Percentiles rank a stretch among this genome's conserved stretches.
These are phyloP conservation scores for Podabrus alpinus DNA, from an alignment of 2,888 invertebrate species.

Conservation along the genomic window DNA sequence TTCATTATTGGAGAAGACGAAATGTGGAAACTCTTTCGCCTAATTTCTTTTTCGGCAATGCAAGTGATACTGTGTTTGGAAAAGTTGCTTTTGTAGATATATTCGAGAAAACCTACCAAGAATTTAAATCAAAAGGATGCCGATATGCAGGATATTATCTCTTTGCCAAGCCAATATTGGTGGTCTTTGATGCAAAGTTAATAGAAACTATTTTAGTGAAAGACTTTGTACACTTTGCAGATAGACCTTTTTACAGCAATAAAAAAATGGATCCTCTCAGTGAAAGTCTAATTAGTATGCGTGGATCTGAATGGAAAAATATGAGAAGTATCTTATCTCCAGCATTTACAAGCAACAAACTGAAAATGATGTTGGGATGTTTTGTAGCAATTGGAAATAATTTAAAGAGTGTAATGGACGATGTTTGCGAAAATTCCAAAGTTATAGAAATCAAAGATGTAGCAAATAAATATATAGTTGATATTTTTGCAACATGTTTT, in stretches of 20 bases:
- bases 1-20: neutral
- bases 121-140: constrained; percentile 8
- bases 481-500: constrained; percentile 50
- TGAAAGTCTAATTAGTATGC: constrained; percentile 49
- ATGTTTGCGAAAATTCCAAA: constrained; percentile 2
- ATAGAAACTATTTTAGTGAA: constrained; percentile 53
- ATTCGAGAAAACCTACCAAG: neutral
- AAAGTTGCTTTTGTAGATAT: neutral
- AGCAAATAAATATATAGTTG: constrained; percentile 48
- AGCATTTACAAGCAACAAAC: constrained; percentile 58
- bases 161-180: constrained; percentile 18
- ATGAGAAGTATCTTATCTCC: constrained; percentile 58
- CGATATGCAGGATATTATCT: constrained; percentile 22
- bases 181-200: constrained; percentile 47
- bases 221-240: constrained; percentile 55
- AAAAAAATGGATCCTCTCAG: constrained; percentile 51
- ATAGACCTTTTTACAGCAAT: constrained; percentile 52
- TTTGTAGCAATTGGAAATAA: constrained; percentile 49
- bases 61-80: neutral
- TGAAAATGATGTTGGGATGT: constrained; percentile 56
- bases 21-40: neutral
- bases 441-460: constrained; percentile 36
- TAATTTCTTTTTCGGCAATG: neutral
- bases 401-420: constrained; percentile 37
- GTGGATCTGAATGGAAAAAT: constrained; percentile 57